These are phyloP conservation scores for Campylomormyrus numenius DNA, from an alignment of 2,113 vertebrate genomes.

Conservation along the genomic window DNA sequence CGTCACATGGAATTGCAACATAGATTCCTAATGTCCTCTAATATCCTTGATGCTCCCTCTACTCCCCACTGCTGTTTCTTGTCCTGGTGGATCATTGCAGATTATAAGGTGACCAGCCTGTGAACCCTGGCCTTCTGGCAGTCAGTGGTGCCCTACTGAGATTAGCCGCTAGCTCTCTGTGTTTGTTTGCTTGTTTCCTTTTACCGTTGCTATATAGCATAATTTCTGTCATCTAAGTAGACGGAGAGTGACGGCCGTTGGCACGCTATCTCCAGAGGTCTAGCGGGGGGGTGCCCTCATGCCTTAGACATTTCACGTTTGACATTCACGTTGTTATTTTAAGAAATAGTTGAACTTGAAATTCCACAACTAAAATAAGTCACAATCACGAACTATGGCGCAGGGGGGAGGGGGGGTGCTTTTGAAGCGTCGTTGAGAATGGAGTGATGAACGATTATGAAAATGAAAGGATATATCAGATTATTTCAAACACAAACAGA, in stretches of 20 bases:
- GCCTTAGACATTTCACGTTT: not conserved
- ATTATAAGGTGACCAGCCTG: not conserved
- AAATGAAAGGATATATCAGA: not conserved
- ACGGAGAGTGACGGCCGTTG: not conserved
- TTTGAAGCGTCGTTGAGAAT: not conserved
- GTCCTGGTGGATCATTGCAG: not conserved
- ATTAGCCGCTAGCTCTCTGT: not conserved
- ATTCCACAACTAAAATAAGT: not conserved
- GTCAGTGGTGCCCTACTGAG: too few relatives aligned
- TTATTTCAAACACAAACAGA: not conserved
- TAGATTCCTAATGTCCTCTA: not conserved
- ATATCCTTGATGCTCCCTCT: not conserved
- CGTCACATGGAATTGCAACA: not conserved
- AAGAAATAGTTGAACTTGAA: not conserved
- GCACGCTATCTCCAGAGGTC: not conserved
- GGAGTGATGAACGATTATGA: not conserved
- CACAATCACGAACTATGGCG: not conserved
- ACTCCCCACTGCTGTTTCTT: not conserved
- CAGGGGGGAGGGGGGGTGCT: not conserved
- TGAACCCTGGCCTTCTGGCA: not conserved
- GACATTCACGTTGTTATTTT: not conserved
- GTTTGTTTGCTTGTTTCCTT: not conserved
- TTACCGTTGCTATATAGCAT: not conserved
- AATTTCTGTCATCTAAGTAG: not conserved
- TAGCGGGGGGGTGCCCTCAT: not conserved